Percentiles rank a stretch among this genome's conserved stretches.
phyloP scores from a whole-genome alignment of 1,140 invertebrate species.

The Venustaconcha ellipsiformis region DNA sequence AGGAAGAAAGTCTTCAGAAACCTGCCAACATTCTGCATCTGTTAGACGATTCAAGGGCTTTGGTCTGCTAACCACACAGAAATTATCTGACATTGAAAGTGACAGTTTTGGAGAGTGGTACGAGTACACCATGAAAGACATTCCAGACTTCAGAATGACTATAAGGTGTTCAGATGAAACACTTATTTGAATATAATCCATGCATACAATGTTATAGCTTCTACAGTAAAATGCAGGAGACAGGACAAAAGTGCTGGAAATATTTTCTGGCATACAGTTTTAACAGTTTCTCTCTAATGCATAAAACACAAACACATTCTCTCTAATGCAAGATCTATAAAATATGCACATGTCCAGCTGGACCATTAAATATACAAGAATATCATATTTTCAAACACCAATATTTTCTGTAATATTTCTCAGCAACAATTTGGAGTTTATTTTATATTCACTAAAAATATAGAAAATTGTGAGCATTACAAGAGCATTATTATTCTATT shows the following conservation, averaged over 20 bases:
- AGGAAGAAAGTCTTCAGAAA: constrained; percentile 31
- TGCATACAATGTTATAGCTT: neutral
- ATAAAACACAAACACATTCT: no score
- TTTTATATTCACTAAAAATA: no score
- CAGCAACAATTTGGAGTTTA: no score
- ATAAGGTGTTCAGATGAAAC: constrained; percentile 23
- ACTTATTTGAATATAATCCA: neutral
- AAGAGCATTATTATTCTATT: no score
- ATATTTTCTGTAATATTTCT: no score
- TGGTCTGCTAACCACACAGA: constrained; percentile 39
- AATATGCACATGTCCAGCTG: no score
- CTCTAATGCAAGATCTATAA: no score
- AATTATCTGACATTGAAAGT: neutral
- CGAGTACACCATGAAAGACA: constrained; percentile 31
- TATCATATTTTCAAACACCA: no score
- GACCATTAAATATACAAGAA: no score
- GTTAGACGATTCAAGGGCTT: constrained; percentile 47
- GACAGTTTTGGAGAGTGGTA: constrained; percentile 30
- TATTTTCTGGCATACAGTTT: no score
- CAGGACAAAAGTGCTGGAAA: neutral
- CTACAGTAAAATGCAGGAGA: neutral
- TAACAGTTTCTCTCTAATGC: no score
- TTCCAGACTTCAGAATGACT: constrained; percentile 35
- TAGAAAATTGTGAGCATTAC: no score
- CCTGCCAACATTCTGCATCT: constrained; percentile 38